Evolutionary conservation across 2,888 invertebrate species (phyloP).

Genomic region (Xestia sexstrigata): DNA sequence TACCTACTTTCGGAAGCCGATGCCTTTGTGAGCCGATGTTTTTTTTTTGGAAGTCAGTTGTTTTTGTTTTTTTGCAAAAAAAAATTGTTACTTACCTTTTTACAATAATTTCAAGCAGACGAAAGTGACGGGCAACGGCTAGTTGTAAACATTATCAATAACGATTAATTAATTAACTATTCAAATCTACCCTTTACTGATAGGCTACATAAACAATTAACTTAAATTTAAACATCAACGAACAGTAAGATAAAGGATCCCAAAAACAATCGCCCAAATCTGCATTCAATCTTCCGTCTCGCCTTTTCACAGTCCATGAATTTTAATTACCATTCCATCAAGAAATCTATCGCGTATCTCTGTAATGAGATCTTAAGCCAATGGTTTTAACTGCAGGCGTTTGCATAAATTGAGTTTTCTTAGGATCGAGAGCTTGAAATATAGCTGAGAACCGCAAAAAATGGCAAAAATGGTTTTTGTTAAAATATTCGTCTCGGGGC

Average conservation of each 20-base stretch:
- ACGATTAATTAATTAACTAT: not conserved
- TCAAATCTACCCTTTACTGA: not conserved
- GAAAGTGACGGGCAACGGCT: too few relatives aligned
- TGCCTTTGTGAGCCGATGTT: too few relatives aligned
- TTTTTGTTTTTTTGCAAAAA: too few relatives aligned
- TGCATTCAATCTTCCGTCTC: not conserved
- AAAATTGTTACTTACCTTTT: too few relatives aligned
- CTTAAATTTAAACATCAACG: not conserved
- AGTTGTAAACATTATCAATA: too few relatives aligned
- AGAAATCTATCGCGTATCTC: slow-evolving; percentile 30
- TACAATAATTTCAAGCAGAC: too few relatives aligned
- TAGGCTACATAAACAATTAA: not conserved
- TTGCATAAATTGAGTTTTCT: slow-evolving; percentile 14
- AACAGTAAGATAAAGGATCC: too few relatives aligned
- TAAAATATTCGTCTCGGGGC: not conserved
- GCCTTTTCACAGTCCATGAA: slow-evolving; percentile 15
- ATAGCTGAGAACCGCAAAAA: not conserved
- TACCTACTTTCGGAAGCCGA: too few relatives aligned
- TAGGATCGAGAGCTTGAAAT: not conserved
- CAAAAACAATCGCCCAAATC: not conserved
- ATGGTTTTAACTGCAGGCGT: slow-evolving; percentile 11
- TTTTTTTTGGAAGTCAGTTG: too few relatives aligned
- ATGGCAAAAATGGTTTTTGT: not conserved
- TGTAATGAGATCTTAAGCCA: slow-evolving; percentile 50
- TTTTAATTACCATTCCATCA: slow-evolving; percentile 55